A percentile compares a stretch with the other conserved stretches of the same genome.
Conservation (phyloP, 1,140 invertebrate species). For the Drosophila subpulchrella region DNA sequence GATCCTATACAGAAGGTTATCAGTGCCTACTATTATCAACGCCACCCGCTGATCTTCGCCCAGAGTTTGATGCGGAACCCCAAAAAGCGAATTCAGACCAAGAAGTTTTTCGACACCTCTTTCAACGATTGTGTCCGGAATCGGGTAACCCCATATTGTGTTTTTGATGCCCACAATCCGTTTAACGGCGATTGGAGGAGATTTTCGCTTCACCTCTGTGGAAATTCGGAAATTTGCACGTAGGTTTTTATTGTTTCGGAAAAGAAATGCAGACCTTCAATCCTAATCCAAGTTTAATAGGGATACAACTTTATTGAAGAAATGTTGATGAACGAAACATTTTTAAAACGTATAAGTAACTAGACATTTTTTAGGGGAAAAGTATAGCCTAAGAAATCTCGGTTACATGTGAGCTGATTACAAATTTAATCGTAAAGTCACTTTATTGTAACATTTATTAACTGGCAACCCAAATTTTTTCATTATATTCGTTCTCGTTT, state of each 20-base stretch:
- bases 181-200: constrained; percentile 91
- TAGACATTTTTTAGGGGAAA: too few species aligned
- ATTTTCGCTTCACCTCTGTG: constrained; percentile 94
- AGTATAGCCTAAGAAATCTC: not conserved
- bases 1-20: constrained; percentile 95
- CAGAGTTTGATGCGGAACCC: constrained; percentile 91
- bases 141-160: constrained; percentile 90
- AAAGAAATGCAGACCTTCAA: not conserved
- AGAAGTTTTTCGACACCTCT: constrained; percentile 94
- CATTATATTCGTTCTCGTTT: not conserved
- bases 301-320: not conserved
- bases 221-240: constrained; percentile 86
- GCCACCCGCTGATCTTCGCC: constrained; percentile 86
- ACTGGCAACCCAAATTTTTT: too few species aligned
- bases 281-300: not conserved
- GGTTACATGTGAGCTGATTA: not conserved
- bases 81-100: constrained; percentile 90
- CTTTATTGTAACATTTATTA: too few species aligned
- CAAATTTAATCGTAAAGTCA: too few species aligned
- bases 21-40: constrained; percentile 93
- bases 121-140: constrained; percentile 94
- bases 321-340: too few species aligned
- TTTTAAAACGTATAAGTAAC: too few species aligned
- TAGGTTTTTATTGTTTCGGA: constrained; percentile 50
- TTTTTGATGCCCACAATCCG: constrained; percentile 88